Conservation (phyloP, 2,888 invertebrate species). For the Chrysolina americana region DNA sequence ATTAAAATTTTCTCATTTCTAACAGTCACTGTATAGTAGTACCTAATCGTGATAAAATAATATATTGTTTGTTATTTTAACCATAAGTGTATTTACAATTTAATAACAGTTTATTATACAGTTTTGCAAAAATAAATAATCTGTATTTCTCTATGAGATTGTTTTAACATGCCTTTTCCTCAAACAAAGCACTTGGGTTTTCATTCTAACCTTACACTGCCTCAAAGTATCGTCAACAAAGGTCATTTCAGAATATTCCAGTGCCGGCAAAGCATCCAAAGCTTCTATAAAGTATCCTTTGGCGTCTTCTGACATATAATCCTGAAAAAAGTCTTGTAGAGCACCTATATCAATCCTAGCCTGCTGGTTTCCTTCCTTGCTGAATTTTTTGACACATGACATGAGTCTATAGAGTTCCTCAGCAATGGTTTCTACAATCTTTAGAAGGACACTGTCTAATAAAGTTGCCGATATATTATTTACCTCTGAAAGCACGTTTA, state of each 20-base stretch:
- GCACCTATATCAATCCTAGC: slow-evolving; percentile 84
- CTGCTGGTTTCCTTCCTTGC: slow-evolving; percentile 81
- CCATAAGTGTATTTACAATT: background rate
- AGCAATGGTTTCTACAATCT: slow-evolving; percentile 91
- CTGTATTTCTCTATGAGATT: background rate
- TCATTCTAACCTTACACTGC: slow-evolving; percentile 78
- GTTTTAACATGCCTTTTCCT: slow-evolving; percentile 34
- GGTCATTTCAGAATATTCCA: slow-evolving; percentile 72
- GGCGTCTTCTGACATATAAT: slow-evolving; percentile 68
- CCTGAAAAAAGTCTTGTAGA: slow-evolving; percentile 76
- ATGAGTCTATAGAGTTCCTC: slow-evolving; percentile 93
- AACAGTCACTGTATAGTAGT: too few relatives aligned
- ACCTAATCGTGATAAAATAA: too few relatives aligned
- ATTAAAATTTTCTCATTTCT: too few relatives aligned
- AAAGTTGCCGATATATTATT: slow-evolving; percentile 85
- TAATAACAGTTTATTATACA: background rate
- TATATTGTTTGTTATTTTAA: background rate
- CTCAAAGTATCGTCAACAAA: slow-evolving; percentile 76
- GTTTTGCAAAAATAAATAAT: background rate
- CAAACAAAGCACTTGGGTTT: slow-evolving; percentile 79
- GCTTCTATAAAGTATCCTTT: slow-evolving; percentile 85
- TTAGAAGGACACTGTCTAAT: slow-evolving; percentile 79
- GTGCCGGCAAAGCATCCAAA: slow-evolving; percentile 80
- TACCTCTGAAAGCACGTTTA: slow-evolving; percentile 84
- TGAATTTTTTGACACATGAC: slow-evolving; percentile 82